Evolutionary conservation across 1,140 invertebrate genomes (phyloP).

Genomic region (Hylyphantes graminicola): DNA sequence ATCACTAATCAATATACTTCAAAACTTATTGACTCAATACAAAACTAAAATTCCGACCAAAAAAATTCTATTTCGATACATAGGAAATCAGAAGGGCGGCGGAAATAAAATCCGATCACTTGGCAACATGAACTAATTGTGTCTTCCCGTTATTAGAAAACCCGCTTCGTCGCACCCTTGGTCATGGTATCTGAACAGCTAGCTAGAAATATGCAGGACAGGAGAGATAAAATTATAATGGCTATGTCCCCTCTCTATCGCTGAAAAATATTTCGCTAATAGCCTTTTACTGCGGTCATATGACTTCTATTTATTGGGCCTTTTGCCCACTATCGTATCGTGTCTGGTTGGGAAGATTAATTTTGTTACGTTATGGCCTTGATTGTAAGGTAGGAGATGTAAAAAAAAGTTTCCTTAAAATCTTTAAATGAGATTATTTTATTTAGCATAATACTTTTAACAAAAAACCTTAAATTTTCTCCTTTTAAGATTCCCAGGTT

Average conservation of each 20-base stretch:
- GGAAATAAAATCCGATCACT: conserved; percentile 36
- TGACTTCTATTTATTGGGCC: conserved; percentile 38
- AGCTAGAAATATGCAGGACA: conserved; percentile 52
- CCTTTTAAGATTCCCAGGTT: no score
- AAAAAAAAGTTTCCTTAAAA: no score
- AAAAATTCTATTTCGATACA: not conserved
- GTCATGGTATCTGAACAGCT: conserved; percentile 31
- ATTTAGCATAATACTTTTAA: no score
- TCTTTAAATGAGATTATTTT: no score
- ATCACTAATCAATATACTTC: no score
- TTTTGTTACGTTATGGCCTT: conserved; percentile 13
- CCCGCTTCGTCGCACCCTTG: conserved; percentile 33
- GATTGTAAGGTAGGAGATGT: no score
- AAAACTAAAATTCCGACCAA: not conserved
- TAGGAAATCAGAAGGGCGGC: conserved; percentile 18
- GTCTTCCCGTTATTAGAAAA: conserved; percentile 50
- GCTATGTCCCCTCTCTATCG: conserved; percentile 42
- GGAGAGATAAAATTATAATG: conserved; percentile 47
- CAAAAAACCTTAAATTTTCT: no score
- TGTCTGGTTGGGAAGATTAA: not conserved
- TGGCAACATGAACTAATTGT: conserved; percentile 55
- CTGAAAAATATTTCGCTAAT: conserved; percentile 54
- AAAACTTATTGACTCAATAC: no score
- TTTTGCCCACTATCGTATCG: not conserved
- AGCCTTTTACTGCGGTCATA: conserved; percentile 36